Evolutionary conservation across 1,140 invertebrate genomes (phyloP).

Genomic region (Agrypnia vestita): DNA sequence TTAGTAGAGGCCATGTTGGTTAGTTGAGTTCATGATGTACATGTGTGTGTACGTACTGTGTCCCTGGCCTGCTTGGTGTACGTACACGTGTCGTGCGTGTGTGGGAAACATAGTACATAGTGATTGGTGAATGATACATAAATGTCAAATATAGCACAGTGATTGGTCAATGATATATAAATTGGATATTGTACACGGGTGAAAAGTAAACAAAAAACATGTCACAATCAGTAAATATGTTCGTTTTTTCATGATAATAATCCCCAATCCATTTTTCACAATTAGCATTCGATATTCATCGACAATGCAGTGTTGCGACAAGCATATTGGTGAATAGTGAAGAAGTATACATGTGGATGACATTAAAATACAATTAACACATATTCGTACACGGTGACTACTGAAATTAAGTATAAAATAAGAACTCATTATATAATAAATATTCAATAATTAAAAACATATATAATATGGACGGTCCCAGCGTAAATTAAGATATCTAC

Average conservation of each 20-base stretch:
- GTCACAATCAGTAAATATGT: too few species aligned
- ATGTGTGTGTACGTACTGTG: constrained; percentile 58
- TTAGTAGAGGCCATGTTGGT: constrained; percentile 46
- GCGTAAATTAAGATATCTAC: too few species aligned
- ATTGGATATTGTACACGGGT: background rate
- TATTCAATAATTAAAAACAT: too few species aligned
- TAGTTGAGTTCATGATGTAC: constrained; percentile 51
- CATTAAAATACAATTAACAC: too few species aligned
- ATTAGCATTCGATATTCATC: background rate
- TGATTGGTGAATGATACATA: constrained; percentile 35
- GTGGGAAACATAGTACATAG: constrained; percentile 32
- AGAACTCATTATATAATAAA: too few species aligned
- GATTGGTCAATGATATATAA: constrained; percentile 2
- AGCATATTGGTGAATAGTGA: background rate
- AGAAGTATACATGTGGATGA: too few species aligned
- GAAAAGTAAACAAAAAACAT: too few species aligned
- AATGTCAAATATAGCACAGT: background rate
- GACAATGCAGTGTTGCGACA: background rate
- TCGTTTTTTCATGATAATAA: too few species aligned
- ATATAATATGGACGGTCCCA: too few species aligned
- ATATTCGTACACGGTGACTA: too few species aligned
- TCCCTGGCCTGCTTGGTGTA: constrained; percentile 59
- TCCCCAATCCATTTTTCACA: too few species aligned
- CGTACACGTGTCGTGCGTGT: constrained; percentile 41
- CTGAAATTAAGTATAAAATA: too few species aligned